Percentiles rank a stretch among this genome's conserved stretches.
Evolutionary conservation across 2,797 vertebrate species (phyloP).

Genomic region (Labeo calbasu): DNA sequence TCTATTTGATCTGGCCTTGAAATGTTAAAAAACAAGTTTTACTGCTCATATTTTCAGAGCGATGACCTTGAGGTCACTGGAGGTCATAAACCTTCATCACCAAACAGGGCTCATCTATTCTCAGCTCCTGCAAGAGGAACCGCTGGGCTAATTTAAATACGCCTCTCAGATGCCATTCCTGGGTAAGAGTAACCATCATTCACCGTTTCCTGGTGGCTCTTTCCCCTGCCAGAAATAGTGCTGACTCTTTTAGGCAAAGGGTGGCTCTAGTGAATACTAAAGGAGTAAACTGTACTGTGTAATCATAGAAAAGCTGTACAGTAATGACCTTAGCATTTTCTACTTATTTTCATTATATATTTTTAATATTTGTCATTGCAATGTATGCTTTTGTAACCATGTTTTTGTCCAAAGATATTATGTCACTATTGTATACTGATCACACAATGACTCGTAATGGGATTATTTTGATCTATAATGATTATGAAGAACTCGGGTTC

Average conservation of each 20-base stretch:
- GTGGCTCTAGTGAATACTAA: background rate
- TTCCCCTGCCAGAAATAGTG: slow-evolving; percentile 41
- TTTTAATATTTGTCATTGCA: background rate
- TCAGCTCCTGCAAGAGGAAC: slow-evolving; percentile 58
- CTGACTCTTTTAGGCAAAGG: background rate
- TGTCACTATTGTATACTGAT: background rate
- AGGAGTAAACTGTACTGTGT: background rate
- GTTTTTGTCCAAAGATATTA: background rate
- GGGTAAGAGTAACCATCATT: slow-evolving; percentile 3
- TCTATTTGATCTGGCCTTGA: background rate
- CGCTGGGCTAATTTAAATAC: slow-evolving; percentile 53
- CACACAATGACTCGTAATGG: background rate
- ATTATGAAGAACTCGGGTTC: slow-evolving; percentile 27
- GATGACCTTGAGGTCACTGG: slow-evolving; percentile 7
- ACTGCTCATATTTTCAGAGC: background rate
- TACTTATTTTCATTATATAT: too few species aligned
- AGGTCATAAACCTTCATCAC: slow-evolving; percentile 64
- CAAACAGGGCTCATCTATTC: slow-evolving; percentile 61
- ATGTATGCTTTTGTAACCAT: background rate
- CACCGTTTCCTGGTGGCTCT: slow-evolving; percentile 28
- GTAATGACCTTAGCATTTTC: too few species aligned
- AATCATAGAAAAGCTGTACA: background rate
- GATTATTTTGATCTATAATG: background rate
- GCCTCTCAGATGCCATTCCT: slow-evolving; percentile 27
- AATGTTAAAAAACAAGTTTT: background rate